These are phyloP conservation scores for Merodon equestris DNA, from an alignment of 2,888 invertebrate species.

Conservation along the genomic window DNA sequence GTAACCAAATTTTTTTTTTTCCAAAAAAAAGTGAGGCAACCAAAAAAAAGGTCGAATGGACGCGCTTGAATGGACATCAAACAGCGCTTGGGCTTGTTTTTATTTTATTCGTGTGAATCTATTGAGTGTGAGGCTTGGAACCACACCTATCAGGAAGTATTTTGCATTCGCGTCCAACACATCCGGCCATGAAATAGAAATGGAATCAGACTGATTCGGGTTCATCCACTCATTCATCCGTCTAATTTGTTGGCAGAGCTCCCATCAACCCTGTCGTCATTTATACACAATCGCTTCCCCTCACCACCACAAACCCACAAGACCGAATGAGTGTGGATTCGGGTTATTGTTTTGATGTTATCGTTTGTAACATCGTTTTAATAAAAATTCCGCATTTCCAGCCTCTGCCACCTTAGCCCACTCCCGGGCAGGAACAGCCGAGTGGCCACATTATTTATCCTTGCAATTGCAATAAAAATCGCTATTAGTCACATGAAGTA, in stretches of 20 bases:
- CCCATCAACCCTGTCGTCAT: conserved; percentile 2
- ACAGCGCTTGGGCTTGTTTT: conserved; percentile 31
- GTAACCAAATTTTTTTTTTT: conserved; percentile 15
- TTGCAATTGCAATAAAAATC: conserved; percentile 66
- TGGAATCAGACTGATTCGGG: conserved; percentile 52
- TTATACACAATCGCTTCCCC: no score
- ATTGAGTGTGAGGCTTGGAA: not conserved
- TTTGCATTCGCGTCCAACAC: conserved; percentile 55
- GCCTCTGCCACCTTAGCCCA: conserved; percentile 10
- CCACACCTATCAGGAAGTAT: conserved; percentile 58
- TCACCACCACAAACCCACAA: no score
- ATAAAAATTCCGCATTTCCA: conserved; percentile 64
- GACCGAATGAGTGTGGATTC: not conserved
- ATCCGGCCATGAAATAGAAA: conserved; percentile 58
- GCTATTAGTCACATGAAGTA: conserved; percentile 64
- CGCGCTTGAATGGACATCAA: conserved; percentile 60
- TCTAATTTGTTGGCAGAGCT: conserved; percentile 48
- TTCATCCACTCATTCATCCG: conserved; percentile 50
- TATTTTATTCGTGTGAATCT: conserved; percentile 19
- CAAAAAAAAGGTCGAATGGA: conserved; percentile 8
- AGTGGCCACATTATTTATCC: conserved; percentile 62
- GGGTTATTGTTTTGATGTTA: conserved; percentile 66
- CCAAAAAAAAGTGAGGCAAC: conserved; percentile 11
- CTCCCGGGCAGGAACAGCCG: no score
- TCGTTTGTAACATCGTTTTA: conserved; percentile 65